Percentiles rank a stretch among this genome's conserved stretches.
Evolutionary conservation across 2,113 vertebrate genomes (phyloP).

Genomic region (Scomber colias): DNA sequence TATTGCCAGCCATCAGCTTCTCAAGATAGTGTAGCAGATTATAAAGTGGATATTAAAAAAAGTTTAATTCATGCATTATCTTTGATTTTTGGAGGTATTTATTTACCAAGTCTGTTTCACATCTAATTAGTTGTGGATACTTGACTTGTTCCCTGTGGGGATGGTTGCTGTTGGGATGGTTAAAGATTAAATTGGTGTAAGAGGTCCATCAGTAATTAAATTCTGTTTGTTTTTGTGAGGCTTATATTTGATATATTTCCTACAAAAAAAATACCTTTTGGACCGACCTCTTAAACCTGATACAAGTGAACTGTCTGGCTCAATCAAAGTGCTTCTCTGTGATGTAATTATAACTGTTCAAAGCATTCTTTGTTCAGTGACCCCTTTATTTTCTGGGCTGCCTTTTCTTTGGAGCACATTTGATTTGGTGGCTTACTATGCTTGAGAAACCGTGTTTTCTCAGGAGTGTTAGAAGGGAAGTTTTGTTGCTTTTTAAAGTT

Average conservation of each 20-base stretch:
- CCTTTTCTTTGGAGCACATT: conserved; percentile 66
- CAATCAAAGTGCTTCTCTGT: conserved; percentile 70
- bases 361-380: conserved; percentile 86
- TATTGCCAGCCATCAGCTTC: background rate
- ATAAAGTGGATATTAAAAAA: no score
- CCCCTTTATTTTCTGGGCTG: conserved; percentile 76
- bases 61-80: background rate
- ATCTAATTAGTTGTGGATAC: background rate
- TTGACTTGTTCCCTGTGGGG: background rate
- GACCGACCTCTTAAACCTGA: conserved; percentile 63
- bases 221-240: conserved; percentile 44
- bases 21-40: background rate
- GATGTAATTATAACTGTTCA: conserved; percentile 81
- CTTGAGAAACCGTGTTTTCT: conserved; percentile 70
- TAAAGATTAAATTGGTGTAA: conserved; percentile 26
- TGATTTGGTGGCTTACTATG: conserved; percentile 72
- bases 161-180: conserved; percentile 33
- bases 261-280: conserved; percentile 44
- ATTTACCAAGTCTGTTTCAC: background rate
- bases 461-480: conserved; percentile 64
- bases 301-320: conserved; percentile 69
- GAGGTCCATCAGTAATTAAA: conserved; percentile 26
- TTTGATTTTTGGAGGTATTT: background rate
- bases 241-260: conserved; percentile 39
- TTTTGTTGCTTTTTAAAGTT: conserved; percentile 69